Conservation (phyloP, 2,888 invertebrate species). For the Empis livida region DNA sequence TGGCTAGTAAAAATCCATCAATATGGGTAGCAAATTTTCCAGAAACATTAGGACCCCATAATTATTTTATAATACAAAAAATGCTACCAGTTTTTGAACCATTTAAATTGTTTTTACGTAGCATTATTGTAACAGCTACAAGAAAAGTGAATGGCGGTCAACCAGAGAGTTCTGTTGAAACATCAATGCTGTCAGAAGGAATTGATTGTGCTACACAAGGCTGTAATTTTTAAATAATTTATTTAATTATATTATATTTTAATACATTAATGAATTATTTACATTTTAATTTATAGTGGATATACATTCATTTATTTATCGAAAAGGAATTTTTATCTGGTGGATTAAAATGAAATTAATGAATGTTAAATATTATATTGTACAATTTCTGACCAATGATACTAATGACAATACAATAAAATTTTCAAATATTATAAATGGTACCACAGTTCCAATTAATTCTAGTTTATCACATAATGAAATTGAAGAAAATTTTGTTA, state of each 20-base stretch:
- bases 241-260: not conserved
- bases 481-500: too few species aligned
- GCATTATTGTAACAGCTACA: constrained; percentile 25
- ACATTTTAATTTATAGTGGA: constrained; percentile 9
- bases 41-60: constrained; percentile 25
- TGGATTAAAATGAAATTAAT: constrained; percentile 11
- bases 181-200: constrained; percentile 23
- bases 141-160: constrained; percentile 1
- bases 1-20: constrained; percentile 30
- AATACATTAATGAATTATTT: not conserved
- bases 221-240: constrained; percentile 20
- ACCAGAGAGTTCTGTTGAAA: not conserved
- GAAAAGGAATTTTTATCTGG: constrained; percentile 15
- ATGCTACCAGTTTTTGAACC: constrained; percentile 28
- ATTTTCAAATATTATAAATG: constrained; percentile 13
- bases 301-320: constrained; percentile 9
- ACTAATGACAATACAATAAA: constrained; percentile 9
- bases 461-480: not conserved
- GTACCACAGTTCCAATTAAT: constrained; percentile 10
- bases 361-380: constrained; percentile 9
- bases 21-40: constrained; percentile 27
- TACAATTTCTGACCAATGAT: constrained; percentile 15
- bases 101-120: constrained; percentile 29
- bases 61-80: constrained; percentile 28
- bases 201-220: constrained; percentile 34